Base-by-base conservation (phyloP, 2,113 vertebrate genomes). In the Todiramphus saurophagus region DNA sequence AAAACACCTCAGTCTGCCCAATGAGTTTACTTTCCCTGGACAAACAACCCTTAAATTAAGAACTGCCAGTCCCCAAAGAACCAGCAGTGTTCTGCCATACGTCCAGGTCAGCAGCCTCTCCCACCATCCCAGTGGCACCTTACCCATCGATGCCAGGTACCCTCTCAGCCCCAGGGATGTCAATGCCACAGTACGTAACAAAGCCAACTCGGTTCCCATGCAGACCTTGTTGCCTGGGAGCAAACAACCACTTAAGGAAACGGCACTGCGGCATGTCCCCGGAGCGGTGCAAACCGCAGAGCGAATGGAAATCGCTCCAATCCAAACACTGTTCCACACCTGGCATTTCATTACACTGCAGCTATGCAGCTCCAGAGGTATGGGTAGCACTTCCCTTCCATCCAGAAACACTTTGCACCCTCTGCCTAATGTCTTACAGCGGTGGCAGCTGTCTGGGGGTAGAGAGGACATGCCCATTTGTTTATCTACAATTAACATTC, bases 401-500 rank as follows among this genome's bases (percentile, higher is more conserved):
- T 89, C 81, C 89, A 96, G 94, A 87, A 92, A 92, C 92, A 66
- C 86, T 97, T 87, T 93, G 83, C 86, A 92, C 83, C 91, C 90
- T 87, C 83, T 96, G 86, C 94, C 89, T 90, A 84, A 96, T 95
- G 92, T 94, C 94, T 95, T 96, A 87, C 89, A 96, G 92, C 12
- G 33, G 94, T 87, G 95, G 92, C 96, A 96, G 96, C 95, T 97
- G 94, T 96, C 94, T 96, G 77, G 78, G 95, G 93, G 83, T 96
- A 95, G 95, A 85, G 78, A 94, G 87, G 93, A 95, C 92, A 95
- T 95, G 87, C 94, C 95, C 91, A 95, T 94, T 96, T 96, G 96
- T 96, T 97, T 96, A 97, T 92, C 94, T 94, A 95, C 96, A 96
- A 95, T 97, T 96, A 97, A 95, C 95, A 96, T 96, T 96, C 95